Conservation (phyloP, 2,888 invertebrate species). For the Protonemura montana region DNA sequence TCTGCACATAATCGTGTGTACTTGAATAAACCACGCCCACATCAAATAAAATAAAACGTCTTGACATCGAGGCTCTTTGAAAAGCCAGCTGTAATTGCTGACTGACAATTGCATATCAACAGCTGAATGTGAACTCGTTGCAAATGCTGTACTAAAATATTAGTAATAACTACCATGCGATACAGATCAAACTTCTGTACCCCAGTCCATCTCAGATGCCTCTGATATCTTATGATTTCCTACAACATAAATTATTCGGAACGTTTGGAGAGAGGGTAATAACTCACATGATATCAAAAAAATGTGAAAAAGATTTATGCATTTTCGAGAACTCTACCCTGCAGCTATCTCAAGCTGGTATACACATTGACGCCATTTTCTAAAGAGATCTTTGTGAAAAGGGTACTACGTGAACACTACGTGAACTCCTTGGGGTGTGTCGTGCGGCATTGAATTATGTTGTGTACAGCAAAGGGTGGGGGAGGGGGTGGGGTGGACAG, state of each 20-base stretch:
- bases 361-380: slow-evolving; percentile 21
- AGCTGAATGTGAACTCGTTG: no score
- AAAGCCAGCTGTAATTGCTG: no score
- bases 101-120: no score
- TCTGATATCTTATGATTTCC: background rate
- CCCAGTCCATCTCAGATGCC: background rate
- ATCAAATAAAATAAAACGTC: no score
- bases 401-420: background rate
- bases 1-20: no score
- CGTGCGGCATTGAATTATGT: slow-evolving; percentile 22
- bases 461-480: background rate
- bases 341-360: background rate
- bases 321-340: background rate
- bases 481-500: background rate
- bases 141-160: no score
- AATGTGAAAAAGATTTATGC: background rate
- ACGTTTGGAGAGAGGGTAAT: background rate
- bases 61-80: no score
- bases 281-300: background rate
- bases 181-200: background rate
- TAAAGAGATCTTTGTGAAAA: background rate
- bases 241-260: background rate
- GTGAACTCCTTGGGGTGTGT: slow-evolving; percentile 8
- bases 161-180: no score
- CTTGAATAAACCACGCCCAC: no score